Evolutionary conservation across 2,113 vertebrate species (phyloP), one percentile per base, ranked within the genome.

Genomic region (Semicossyphus pulcher): DNA sequence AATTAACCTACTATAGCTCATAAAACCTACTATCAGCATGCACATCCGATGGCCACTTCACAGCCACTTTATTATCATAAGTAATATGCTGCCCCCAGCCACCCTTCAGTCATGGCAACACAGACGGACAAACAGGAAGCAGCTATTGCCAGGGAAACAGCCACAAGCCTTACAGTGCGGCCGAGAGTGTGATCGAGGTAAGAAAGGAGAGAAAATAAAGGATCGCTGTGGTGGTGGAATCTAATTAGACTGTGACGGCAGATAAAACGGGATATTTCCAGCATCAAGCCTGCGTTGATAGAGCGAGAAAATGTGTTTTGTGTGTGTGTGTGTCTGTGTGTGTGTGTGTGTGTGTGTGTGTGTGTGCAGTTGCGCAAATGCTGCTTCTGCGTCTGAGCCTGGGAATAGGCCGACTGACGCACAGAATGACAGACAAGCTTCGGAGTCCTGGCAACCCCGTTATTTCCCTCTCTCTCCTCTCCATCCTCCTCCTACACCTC

Each of bases 111-210:
- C 57, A 67, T 89, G 74, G 87, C 83, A 92, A 91, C 74, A 52
- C 72, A 78, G 85, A 82, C 81, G 86, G 90, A 91, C 91, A 93
- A 92, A 92, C 92, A 93, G 92, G 93, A 94, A 92, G 89, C 93
- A 91, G 92, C 90, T 92, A 92, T 94, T 93, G 86, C 92, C 88
- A 93, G 78, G 92, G 92, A 91, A 93, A 93, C 92, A 83, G 81
- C 75, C 81, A 81, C 76, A 84, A 84, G 88, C 74, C 85, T 70
- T 81, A 41, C 60, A 75, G 87, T 76, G 86, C 75, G 83, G 85
- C 83, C 80, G 78, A 71, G 70, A 82, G 85, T 77, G 83, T 72
- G 85, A 77, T 73, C 39, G 86, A 84, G 87, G 86, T 90, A 91
- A 78, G 76, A 83, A 78, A 72, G 29, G 73, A 66, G 60, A 77